Evolutionary conservation across 1,140 invertebrate species (phyloP), one percentile per base, ranked within the genome.

Genomic region (Drosophila kohkoa): DNA sequence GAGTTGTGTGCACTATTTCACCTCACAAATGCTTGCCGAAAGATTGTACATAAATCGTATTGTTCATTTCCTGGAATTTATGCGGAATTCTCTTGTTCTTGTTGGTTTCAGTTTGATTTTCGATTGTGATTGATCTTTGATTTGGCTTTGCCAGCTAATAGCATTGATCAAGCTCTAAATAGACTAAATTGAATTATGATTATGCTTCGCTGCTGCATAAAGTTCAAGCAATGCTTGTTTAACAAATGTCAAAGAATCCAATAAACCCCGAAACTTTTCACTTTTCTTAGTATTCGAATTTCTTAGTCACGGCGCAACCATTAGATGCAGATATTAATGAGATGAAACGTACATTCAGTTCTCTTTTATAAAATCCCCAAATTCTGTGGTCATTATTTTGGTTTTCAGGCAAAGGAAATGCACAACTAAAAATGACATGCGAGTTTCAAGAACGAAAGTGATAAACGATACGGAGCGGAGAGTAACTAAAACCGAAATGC

Each of bases 41-140:
- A 10, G 60, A 7, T 32, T 79, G 74, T 81, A 81, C 48, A 74
- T 74, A 66, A 77, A 88, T 55, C 69, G 55, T 67, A 57, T 82
- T 75, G 80, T 88, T 73, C 67, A 83, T 89, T 88, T 88, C 85
- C 85, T 81, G 83, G 85, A 88, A 88, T 88, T 89, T 83, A 88
- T 78, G 70, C 70, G 77, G 85, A 88, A 83, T 89, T 75, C 66
- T 78, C 63, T 71, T 52, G 65, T 55, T 74, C 75, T 67, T 51
- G 71, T 64, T 45, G 43, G 43, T 71, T 60, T 59, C 41, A 28
- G 51, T 52, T 67, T 70, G 57, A 41, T 57, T 57, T 38, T 59
- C 32, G 65, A 62, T 77, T 85, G 82, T 87, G 82, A 87, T 87
- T 88, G 79, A 88, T 86, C 83, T 88, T 82, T 82, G 75, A 76